Evolutionary conservation across 1,140 invertebrate genomes (phyloP).

Genomic region (Marisa cornuarietis): DNA sequence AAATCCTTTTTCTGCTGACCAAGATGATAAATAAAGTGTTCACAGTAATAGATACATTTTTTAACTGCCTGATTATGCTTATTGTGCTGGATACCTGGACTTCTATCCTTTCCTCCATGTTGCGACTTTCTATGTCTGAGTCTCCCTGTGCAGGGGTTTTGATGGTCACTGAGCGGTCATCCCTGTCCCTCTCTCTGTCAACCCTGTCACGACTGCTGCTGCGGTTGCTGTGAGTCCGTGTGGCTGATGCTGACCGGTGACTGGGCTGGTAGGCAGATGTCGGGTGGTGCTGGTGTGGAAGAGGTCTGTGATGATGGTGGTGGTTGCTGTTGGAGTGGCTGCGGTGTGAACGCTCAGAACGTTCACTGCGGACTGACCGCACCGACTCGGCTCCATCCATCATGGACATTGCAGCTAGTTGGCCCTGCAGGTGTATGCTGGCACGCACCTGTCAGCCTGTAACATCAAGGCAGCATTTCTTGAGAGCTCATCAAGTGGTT

Average conservation of each 20-base stretch:
- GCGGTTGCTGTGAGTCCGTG: slow-evolving; percentile 29
- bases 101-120: slow-evolving; percentile 75
- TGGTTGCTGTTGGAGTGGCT: slow-evolving; percentile 55
- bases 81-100: slow-evolving; percentile 72
- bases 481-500: no score
- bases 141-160: slow-evolving; percentile 54
- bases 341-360: slow-evolving; percentile 62
- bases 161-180: slow-evolving; percentile 61
- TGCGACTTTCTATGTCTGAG: slow-evolving; percentile 47
- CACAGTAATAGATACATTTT: no score
- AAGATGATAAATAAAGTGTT: no score
- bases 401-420: not conserved
- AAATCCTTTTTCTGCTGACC: no score
- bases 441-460: no score
- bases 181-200: slow-evolving; percentile 41
- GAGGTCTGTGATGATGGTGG: slow-evolving; percentile 36
- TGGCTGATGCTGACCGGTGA: slow-evolving; percentile 30
- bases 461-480: no score
- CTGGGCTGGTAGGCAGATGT: slow-evolving; percentile 4
- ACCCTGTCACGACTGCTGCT: slow-evolving; percentile 40
- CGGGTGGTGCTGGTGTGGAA: not conserved
- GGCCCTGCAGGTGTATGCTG: not conserved
- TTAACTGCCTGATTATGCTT: no score
- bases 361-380: slow-evolving; percentile 62
- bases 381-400: slow-evolving; percentile 64